These are phyloP conservation scores for Onychostruthus taczanowskii DNA, from an alignment of 2,113 vertebrate species.

Conservation along the genomic window DNA sequence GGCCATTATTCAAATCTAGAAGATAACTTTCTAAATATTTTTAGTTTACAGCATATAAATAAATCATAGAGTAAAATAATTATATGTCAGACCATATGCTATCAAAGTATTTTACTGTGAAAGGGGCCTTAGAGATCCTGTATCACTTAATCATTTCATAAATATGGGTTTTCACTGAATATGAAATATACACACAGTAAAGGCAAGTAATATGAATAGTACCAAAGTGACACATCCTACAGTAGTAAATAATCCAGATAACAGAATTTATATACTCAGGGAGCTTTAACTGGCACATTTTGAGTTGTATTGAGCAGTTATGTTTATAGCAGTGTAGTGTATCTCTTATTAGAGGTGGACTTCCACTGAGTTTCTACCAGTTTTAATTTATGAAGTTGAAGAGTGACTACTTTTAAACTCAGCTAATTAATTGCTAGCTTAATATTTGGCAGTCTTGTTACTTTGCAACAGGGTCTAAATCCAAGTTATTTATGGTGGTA, in stretches of 20 bases:
- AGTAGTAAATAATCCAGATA: background rate
- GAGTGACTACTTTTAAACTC: background rate
- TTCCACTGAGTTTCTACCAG: background rate
- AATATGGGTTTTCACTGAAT: background rate
- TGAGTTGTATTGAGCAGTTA: background rate
- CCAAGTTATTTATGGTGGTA: background rate
- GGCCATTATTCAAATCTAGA: background rate
- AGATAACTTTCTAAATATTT: constrained; percentile 14
- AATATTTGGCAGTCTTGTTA: background rate
- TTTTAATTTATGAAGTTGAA: background rate
- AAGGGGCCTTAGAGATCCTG: background rate
- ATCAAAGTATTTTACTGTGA: background rate
- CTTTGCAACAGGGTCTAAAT: background rate
- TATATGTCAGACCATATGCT: background rate
- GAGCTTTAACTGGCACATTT: background rate
- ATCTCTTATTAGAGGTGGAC: background rate
- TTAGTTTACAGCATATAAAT: background rate
- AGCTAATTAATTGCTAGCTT: background rate
- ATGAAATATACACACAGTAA: background rate
- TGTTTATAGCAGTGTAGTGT: background rate
- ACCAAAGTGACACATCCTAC: background rate
- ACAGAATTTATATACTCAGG: background rate
- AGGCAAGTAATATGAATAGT: background rate
- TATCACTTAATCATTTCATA: background rate
- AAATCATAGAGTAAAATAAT: background rate